Evolutionary conservation across 92 coral and sea anemone species (phyloP).

Genomic region (Epizoanthus scotinus): DNA sequence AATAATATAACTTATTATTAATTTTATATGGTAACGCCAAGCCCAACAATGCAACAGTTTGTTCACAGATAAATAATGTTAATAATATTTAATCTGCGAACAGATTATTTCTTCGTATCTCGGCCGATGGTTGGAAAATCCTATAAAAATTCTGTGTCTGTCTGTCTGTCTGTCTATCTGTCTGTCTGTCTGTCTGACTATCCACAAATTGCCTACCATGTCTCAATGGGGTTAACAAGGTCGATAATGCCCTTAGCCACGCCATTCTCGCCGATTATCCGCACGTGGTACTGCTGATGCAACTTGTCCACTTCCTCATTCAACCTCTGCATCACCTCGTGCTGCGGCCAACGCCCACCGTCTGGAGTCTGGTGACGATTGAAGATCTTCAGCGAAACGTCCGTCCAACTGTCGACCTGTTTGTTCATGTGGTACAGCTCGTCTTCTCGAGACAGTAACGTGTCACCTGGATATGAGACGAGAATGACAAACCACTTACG

Average conservation of each 20-base stretch:
- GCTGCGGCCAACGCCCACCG: conserved; percentile 79
- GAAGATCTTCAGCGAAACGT: conserved; percentile 93
- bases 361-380: conserved; percentile 89
- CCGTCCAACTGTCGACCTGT: conserved; percentile 94
- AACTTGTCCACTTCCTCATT: conserved; percentile 80
- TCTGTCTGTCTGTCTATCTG: no score
- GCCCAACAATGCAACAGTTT: no score
- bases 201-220: conserved; percentile 62
- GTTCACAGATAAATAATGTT: no score
- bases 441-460: conserved; percentile 83
- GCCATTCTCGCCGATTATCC: conserved; percentile 94
- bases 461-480: conserved; percentile 54
- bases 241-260: conserved; percentile 97
- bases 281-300: conserved; percentile 93
- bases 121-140: no score
- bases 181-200: no score
- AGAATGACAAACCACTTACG: neutral
- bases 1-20: no score
- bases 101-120: no score
- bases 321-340: conserved; percentile 73
- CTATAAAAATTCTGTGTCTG: no score
- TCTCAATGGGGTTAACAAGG: conserved; percentile 92
- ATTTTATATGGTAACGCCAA: no score
- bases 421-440: conserved; percentile 84
- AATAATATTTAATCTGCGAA: no score